A percentile compares a stretch with the other conserved stretches of the same genome.
These are phyloP conservation scores for Mesorhabditis belari DNA, from an alignment of 2,888 invertebrate genomes.

Conservation along the genomic window DNA sequence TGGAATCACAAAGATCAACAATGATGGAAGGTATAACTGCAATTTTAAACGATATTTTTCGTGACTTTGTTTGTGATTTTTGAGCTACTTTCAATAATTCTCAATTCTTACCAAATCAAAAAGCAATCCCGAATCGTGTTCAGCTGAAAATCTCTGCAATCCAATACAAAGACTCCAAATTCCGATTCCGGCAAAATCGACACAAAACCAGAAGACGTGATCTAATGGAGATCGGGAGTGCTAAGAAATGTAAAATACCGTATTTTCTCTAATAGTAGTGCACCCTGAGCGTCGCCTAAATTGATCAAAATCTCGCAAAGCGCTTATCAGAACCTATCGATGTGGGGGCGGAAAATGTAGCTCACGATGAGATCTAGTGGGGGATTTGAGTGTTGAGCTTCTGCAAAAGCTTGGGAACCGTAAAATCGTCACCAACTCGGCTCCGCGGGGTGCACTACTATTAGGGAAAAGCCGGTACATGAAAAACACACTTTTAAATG, in stretches of 20 bases:
- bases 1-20: slow-evolving; percentile 29
- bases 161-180: slow-evolving; percentile 42
- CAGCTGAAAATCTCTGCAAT: slow-evolving; percentile 35
- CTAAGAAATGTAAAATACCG: slow-evolving; percentile 11
- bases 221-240: slow-evolving; percentile 42
- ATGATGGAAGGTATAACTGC: slow-evolving; percentile 35
- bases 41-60: neutral
- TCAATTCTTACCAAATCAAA: slow-evolving; percentile 16
- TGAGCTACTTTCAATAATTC: neutral
- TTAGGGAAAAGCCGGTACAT: too few relatives aligned
- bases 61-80: neutral
- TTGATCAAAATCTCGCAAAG: too few relatives aligned
- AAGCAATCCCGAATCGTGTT: slow-evolving; percentile 17
- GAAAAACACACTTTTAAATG: too few relatives aligned
- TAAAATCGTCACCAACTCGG: too few relatives aligned
- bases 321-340: too few relatives aligned
- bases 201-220: slow-evolving; percentile 46
- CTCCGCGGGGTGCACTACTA: too few relatives aligned
- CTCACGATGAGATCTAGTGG: too few relatives aligned
- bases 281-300: too few relatives aligned
- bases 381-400: too few relatives aligned
- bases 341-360: too few relatives aligned
- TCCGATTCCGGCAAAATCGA: slow-evolving; percentile 47
- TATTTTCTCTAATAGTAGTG: neutral
- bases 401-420: too few relatives aligned